These are phyloP conservation scores for Colletes gigas DNA, from an alignment of 1,140 invertebrate genomes.

Conservation along the genomic window DNA sequence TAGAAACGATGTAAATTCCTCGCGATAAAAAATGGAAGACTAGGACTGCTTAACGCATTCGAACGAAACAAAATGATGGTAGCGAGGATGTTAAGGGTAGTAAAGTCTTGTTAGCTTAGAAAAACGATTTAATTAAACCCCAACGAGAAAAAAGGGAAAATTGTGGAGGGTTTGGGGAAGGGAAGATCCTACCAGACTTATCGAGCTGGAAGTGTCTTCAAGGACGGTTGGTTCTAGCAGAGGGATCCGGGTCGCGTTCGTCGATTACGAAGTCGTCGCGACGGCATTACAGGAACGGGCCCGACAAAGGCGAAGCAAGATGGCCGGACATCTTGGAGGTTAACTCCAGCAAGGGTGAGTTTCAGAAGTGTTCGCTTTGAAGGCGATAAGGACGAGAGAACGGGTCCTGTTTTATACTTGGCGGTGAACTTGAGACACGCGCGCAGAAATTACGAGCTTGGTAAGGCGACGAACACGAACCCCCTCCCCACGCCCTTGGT, in stretches of 20 bases:
- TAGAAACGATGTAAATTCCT: too few relatives aligned
- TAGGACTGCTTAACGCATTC: too few relatives aligned
- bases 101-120: too few relatives aligned
- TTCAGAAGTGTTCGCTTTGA: constrained; percentile 9
- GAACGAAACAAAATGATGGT: not conserved
- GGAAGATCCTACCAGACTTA: not conserved
- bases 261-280: constrained; percentile 38
- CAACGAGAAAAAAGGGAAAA: not conserved
- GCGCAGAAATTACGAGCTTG: constrained; percentile 1
- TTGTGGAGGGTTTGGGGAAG: not conserved
- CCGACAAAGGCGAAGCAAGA: constrained; percentile 57
- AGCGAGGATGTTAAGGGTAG: too few relatives aligned
- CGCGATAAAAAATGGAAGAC: too few relatives aligned
- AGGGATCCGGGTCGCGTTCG: constrained; percentile 37
- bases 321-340: constrained; percentile 72
- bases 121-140: constrained; percentile 16
- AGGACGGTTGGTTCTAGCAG: constrained; percentile 62
- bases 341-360: constrained; percentile 76
- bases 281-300: constrained; percentile 30
- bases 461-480: too few relatives aligned
- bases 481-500: too few relatives aligned
- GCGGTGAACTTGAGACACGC: not conserved
- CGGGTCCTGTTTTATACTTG: not conserved
- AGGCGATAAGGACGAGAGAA: not conserved
- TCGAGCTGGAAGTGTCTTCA: constrained; percentile 47